Evolutionary conservation across 2,888 invertebrate species (phyloP).

Genomic region (Tenthredo distinguenda): DNA sequence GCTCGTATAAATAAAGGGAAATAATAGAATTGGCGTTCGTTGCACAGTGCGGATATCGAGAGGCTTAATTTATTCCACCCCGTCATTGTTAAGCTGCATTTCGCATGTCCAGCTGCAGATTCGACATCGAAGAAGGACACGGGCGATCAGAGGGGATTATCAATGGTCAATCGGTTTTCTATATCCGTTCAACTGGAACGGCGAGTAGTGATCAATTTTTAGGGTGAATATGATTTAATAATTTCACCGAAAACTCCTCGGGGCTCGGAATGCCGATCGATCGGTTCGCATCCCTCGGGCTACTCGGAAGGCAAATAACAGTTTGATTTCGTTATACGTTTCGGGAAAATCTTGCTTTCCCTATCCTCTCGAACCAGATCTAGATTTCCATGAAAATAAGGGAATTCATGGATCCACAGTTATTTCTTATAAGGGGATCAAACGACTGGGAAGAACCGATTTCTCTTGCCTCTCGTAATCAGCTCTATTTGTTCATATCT

Average conservation of each 20-base stretch:
- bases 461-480: constrained; percentile 15
- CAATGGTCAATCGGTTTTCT: constrained; percentile 15
- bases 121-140: not conserved
- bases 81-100: not conserved
- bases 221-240: constrained; percentile 13
- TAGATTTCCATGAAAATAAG: not conserved
- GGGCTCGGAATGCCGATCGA: not conserved
- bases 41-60: not conserved
- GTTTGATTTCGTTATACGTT: constrained; percentile 19
- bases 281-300: not conserved
- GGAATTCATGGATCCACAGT: not conserved
- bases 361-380: not conserved
- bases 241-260: not conserved
- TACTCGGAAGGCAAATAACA: constrained; percentile 11
- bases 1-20: not conserved
- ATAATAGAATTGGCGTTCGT: not conserved
- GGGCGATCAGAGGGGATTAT: constrained; percentile 4
- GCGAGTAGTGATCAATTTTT: constrained; percentile 28
- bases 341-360: not conserved
- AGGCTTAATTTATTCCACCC: not conserved
- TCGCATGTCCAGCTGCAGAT: not conserved
- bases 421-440: constrained; percentile 11
- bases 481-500: constrained; percentile 20
- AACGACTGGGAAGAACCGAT: constrained; percentile 20
- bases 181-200: not conserved